Conservation (phyloP, 2,888 invertebrate genomes). For the Eueremaeus valkanovi region DNA sequence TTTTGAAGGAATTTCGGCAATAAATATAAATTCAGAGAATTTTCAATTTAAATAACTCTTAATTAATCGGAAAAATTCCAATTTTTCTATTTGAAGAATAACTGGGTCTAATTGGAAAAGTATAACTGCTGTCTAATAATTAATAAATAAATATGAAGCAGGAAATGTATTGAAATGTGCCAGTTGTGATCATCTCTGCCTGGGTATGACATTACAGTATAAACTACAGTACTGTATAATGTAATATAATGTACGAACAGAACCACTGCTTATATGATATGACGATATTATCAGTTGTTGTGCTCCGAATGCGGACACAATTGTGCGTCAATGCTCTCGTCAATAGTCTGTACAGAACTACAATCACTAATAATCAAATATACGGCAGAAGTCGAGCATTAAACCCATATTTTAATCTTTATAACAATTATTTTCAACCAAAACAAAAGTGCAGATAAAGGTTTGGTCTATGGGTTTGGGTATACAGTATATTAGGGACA, state of each 20-base stretch:
- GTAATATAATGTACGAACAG: too few relatives aligned
- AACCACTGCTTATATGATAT: neutral
- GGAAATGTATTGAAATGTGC: too few relatives aligned
- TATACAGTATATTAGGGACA: neutral
- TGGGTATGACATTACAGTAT: neutral
- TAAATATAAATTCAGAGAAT: too few relatives aligned
- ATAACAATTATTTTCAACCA: neutral
- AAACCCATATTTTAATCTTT: neutral
- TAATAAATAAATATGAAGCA: too few relatives aligned
- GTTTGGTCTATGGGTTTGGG: neutral
- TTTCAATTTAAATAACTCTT: too few relatives aligned
- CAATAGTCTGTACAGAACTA: neutral
- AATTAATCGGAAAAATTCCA: too few relatives aligned
- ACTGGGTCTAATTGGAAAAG: too few relatives aligned
- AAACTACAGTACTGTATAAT: too few relatives aligned
- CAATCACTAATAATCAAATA: constrained; percentile 2
- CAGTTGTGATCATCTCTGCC: too few relatives aligned
- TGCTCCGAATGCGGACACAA: neutral
- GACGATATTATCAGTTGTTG: constrained; percentile 1
- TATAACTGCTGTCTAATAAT: too few relatives aligned
- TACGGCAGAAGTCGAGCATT: neutral
- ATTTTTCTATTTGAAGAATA: too few relatives aligned
- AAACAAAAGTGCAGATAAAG: neutral
- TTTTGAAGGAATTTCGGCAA: too few relatives aligned
- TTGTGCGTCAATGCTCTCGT: constrained; percentile 11